Evolutionary conservation across 2,113 vertebrate species (phyloP).

Genomic region (Tupaia chinensis): DNA sequence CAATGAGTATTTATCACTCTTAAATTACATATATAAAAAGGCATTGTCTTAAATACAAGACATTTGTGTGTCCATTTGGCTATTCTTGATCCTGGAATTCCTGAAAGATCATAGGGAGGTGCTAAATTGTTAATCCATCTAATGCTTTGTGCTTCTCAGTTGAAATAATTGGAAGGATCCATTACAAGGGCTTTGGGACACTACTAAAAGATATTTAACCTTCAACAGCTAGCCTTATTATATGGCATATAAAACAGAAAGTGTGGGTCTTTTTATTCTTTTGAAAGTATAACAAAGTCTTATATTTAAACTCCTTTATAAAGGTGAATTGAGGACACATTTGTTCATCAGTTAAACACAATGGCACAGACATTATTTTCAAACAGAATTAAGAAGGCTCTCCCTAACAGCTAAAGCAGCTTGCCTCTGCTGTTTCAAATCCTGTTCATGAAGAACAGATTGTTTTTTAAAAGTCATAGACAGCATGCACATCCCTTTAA

Average conservation of each 20-base stretch:
- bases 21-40: background rate
- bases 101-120: background rate
- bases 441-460: background rate
- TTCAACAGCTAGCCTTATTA: background rate
- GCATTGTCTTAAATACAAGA: background rate
- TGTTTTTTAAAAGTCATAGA: background rate
- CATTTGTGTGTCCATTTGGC: background rate
- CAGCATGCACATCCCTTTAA: background rate
- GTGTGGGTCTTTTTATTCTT: background rate
- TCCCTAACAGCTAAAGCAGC: background rate
- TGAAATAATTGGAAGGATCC: background rate
- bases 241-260: background rate
- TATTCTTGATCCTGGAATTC: background rate
- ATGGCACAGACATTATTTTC: background rate
- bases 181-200: background rate
- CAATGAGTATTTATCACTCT: background rate
- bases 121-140: background rate
- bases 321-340: background rate
- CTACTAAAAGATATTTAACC: background rate
- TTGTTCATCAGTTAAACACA: background rate
- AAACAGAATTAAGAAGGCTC: background rate
- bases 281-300: constrained; percentile 5
- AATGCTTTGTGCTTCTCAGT: background rate
- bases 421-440: background rate
- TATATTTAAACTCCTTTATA: constrained; percentile 6